phyloP scores from a whole-genome alignment of 2,113 vertebrate species.

The Eurystomus gularis region DNA sequence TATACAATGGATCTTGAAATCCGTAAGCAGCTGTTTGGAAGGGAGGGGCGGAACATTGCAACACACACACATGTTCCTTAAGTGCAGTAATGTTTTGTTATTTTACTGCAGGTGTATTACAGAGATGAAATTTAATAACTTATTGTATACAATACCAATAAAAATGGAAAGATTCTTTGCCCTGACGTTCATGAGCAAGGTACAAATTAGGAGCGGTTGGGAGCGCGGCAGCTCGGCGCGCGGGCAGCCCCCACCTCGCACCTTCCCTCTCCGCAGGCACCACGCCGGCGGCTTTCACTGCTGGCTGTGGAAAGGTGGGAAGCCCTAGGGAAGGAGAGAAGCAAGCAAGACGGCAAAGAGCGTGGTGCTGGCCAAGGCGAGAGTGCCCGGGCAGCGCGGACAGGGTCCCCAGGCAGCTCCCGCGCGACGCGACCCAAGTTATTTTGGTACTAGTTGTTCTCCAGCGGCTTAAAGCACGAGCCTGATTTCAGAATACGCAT shows the following conservation, averaged over 20 bases:
- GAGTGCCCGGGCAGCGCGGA: too few species aligned
- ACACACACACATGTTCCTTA: slow-evolving; percentile 75
- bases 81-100: slow-evolving; percentile 72
- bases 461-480: not conserved
- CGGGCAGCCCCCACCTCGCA: not conserved
- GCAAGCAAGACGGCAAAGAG: too few species aligned
- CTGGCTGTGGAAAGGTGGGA: not conserved
- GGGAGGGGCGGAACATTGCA: slow-evolving; percentile 64
- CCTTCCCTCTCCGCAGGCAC: not conserved
- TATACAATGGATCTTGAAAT: slow-evolving; percentile 72
- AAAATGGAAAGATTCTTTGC: slow-evolving; percentile 46
- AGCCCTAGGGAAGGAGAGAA: not conserved
- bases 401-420: too few species aligned
- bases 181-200: slow-evolving; percentile 32
- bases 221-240: not conserved
- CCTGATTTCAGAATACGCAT: not conserved
- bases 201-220: not conserved
- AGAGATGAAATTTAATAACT: slow-evolving; percentile 74
- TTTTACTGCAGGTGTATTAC: slow-evolving; percentile 75
- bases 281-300: not conserved
- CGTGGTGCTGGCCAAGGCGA: too few species aligned
- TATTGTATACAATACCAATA: slow-evolving; percentile 62
- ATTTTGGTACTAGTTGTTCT: not conserved
- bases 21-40: slow-evolving; percentile 80
- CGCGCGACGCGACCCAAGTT: too few species aligned